Evolutionary conservation across 1,140 invertebrate genomes (phyloP).

Genomic region (Euwallacea similis): DNA sequence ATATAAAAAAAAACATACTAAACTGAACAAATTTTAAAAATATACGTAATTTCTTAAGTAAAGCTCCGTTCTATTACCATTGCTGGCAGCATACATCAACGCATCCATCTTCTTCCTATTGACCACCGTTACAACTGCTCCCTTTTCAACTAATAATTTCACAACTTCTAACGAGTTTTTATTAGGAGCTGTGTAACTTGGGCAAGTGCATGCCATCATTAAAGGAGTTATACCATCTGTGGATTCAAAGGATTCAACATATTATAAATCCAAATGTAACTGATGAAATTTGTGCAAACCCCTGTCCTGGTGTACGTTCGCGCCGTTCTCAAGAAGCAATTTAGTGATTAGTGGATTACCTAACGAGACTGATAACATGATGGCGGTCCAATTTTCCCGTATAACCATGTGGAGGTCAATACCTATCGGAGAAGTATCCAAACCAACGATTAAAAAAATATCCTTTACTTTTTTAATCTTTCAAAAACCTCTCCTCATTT

Average conservation of each 20-base stretch:
- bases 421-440: not conserved
- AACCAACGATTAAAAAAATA: too few species aligned
- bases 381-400: conserved; percentile 44
- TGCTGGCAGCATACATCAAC: conserved; percentile 56
- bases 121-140: conserved; percentile 51
- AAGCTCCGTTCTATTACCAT: conserved; percentile 28
- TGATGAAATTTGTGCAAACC: conserved; percentile 35
- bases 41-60: not conserved
- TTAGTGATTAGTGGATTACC: conserved; percentile 42
- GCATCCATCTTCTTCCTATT: conserved; percentile 55
- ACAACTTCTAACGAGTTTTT: conserved; percentile 41
- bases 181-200: conserved; percentile 37
- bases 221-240: conserved; percentile 45
- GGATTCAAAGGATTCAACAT: conserved; percentile 7
- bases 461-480: too few species aligned
- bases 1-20: not conserved
- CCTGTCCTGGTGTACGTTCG: conserved; percentile 43
- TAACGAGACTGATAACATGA: conserved; percentile 44
- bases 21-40: not conserved
- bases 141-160: conserved; percentile 44
- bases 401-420: conserved; percentile 33
- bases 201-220: conserved; percentile 47
- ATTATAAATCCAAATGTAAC: not conserved
- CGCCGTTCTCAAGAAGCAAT: conserved; percentile 42
- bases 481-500: too few species aligned